Evolutionary conservation across 1,140 invertebrate genomes (phyloP).

Genomic region (Diachasma alloeum): DNA sequence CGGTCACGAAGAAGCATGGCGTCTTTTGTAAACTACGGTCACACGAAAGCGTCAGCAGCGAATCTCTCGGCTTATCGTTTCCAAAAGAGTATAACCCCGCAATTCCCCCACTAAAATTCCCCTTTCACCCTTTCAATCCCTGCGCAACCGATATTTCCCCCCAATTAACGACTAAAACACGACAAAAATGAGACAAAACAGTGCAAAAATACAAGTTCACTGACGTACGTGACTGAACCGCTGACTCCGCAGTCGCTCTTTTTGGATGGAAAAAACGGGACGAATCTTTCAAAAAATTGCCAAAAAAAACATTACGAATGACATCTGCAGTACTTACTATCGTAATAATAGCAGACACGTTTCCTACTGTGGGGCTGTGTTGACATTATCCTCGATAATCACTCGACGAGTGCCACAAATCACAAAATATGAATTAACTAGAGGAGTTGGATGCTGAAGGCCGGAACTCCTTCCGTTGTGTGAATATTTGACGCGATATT

Average conservation of each 20-base stretch:
- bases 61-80: constrained; percentile 51
- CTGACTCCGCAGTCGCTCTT: constrained; percentile 39
- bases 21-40: constrained; percentile 52
- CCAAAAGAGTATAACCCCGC: constrained; percentile 42
- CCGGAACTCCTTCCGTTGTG: no score
- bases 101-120: neutral
- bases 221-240: constrained; percentile 8
- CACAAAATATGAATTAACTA: constrained; percentile 10
- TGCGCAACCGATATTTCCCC: neutral
- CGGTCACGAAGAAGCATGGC: constrained; percentile 45
- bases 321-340: constrained; percentile 81
- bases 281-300: no score
- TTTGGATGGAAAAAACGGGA: constrained; percentile 23
- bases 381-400: constrained; percentile 64
- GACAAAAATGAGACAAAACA: neutral
- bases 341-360: constrained; percentile 98
- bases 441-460: no score
- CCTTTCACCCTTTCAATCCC: neutral
- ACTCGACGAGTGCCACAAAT: neutral
- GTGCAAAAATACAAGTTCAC: neutral
- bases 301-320: neutral
- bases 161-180: neutral
- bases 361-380: constrained; percentile 87
- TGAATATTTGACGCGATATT: no score
- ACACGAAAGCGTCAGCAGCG: constrained; percentile 21